phyloP scores from a whole-genome alignment of 2,888 invertebrate genomes.

The Pristionchus maxplancki region DNA sequence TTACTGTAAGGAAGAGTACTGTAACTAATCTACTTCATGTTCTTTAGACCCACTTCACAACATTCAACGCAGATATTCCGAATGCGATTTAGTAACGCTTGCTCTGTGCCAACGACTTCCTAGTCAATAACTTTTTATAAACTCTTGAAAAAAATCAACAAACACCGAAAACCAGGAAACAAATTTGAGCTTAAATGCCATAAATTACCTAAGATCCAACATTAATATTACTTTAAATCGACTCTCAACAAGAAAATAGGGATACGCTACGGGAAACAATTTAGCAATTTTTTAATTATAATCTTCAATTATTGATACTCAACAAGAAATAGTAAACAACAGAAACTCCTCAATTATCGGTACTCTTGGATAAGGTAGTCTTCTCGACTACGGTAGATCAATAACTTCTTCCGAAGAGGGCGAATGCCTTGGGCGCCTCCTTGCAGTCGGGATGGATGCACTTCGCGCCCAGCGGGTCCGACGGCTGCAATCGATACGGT shows the following conservation, averaged over 20 bases:
- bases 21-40: not conserved
- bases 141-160: not conserved
- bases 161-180: not conserved
- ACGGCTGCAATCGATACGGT: constrained; percentile 61
- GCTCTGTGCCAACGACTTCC: not conserved
- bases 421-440: constrained; percentile 88
- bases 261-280: not conserved
- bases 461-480: constrained; percentile 78
- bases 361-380: not conserved
- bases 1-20: not conserved
- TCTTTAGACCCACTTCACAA: not conserved
- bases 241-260: not conserved
- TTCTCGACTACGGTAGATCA: not conserved
- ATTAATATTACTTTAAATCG: not conserved
- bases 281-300: too few relatives aligned
- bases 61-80: not conserved
- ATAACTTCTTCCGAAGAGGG: constrained; percentile 96
- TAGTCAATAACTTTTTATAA: not conserved
- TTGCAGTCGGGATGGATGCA: constrained; percentile 92
- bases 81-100: not conserved
- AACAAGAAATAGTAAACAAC: not conserved
- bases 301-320: too few relatives aligned
- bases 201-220: not conserved
- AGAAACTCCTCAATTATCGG: not conserved
- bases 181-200: not conserved